Evolutionary conservation across 2,888 invertebrate species (phyloP).

Genomic region (Paralinhomoeus sp.): DNA sequence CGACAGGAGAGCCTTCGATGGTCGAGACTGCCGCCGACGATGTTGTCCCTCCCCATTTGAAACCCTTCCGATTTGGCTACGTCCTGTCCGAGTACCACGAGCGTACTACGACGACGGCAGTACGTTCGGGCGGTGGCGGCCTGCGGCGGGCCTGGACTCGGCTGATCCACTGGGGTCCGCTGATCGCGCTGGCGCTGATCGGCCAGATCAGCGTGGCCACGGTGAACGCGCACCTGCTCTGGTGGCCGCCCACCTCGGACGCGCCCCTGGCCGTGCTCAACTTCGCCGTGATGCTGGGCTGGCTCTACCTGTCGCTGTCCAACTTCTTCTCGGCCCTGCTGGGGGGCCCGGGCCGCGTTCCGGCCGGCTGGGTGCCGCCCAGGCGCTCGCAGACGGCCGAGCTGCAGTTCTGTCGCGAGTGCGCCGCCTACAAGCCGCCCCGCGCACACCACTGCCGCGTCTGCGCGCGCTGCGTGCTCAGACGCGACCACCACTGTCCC

Average conservation of each 20-base stretch:
- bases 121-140: too few species aligned
- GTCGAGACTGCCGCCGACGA: too few species aligned
- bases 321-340: conserved; percentile 68
- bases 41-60: too few species aligned
- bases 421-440: conserved; percentile 73
- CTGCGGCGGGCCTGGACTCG: too few species aligned
- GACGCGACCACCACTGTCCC: too few species aligned
- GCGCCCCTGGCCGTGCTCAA: conserved; percentile 21
- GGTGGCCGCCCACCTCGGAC: conserved; percentile 40
- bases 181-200: conserved; percentile 46
- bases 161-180: conserved; percentile 73
- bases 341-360: conserved; percentile 73
- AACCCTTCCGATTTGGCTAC: too few species aligned
- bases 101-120: too few species aligned
- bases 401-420: conserved; percentile 64
- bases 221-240: conserved; percentile 52
- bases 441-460: too few species aligned
- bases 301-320: conserved; percentile 59
- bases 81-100: too few species aligned
- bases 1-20: too few species aligned
- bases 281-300: conserved; percentile 43
- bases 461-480: too few species aligned
- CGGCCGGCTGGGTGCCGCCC: conserved; percentile 53
- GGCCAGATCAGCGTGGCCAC: conserved; percentile 53
- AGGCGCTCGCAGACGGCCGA: conserved; percentile 40